Evolutionary conservation across 92 coral and sea anemone genomes (phyloP).

Genomic region (Chrysogorgia sp.): DNA sequence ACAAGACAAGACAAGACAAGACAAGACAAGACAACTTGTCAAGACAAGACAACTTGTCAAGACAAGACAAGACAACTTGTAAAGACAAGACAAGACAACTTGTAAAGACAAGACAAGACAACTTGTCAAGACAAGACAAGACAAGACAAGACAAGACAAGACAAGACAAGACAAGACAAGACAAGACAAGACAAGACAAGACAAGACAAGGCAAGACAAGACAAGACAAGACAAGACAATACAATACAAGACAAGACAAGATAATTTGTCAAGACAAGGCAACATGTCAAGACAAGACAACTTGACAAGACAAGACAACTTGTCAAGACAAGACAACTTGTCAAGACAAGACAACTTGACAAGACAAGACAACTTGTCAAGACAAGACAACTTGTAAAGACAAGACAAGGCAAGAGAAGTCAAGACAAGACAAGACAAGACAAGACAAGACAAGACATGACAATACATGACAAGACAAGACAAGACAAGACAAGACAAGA

Average conservation of each 20-base stretch:
- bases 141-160: conserved; percentile 11
- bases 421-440: no score
- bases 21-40: neutral
- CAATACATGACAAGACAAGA: conserved; percentile 8
- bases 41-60: neutral
- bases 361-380: neutral
- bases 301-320: no score
- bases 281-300: conserved; percentile 28
- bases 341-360: neutral
- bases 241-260: conserved; percentile 36
- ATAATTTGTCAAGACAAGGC: conserved; percentile 21
- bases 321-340: no score
- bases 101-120: conserved; percentile 27
- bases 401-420: conserved; percentile 27
- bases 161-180: conserved; percentile 16
- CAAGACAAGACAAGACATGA: conserved; percentile 3
- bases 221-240: conserved; percentile 30
- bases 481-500: neutral
- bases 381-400: conserved; percentile 14
- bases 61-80: neutral
- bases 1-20: neutral
- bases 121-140: conserved; percentile 36
- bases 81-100: neutral
- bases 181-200: conserved; percentile 17
- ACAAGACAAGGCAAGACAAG: conserved; percentile 25